These are phyloP conservation scores for Brachystomella parvula DNA, from an alignment of 1,140 invertebrate species.

Conservation along the genomic window DNA sequence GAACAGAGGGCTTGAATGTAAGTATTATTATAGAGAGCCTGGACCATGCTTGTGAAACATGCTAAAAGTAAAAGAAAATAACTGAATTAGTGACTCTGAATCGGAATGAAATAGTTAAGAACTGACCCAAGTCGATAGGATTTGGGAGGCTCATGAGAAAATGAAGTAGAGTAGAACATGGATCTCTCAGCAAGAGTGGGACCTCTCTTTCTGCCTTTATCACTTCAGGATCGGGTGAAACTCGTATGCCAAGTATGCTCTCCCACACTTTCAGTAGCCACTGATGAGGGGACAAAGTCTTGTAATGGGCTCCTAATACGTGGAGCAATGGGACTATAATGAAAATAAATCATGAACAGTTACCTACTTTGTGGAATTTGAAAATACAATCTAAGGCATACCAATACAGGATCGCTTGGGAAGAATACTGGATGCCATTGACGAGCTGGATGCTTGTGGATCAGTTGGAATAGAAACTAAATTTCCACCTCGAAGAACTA, in stretches of 20 bases:
- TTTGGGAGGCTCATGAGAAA: constrained; percentile 74
- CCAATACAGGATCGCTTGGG: constrained; percentile 74
- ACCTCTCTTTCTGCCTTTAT: constrained; percentile 56
- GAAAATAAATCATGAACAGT: neutral
- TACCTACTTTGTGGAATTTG: neutral
- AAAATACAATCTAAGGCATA: constrained; percentile 42
- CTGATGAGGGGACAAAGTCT: constrained; percentile 48
- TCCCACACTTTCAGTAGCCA: constrained; percentile 37
- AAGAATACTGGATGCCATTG: constrained; percentile 45
- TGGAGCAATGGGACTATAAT: constrained; percentile 81
- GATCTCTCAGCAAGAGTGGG: constrained; percentile 74
- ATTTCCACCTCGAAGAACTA: constrained; percentile 74
- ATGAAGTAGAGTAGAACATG: constrained; percentile 72
- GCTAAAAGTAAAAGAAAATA: constrained; percentile 60
- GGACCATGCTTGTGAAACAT: constrained; percentile 76
- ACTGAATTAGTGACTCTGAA: too few relatives aligned
- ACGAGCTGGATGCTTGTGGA: constrained; percentile 43
- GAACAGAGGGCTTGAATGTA: constrained; percentile 78
- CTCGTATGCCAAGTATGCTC: constrained; percentile 33
- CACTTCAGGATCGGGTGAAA: constrained; percentile 40
- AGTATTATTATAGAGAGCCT: constrained; percentile 74
- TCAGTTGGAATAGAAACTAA: constrained; percentile 45
- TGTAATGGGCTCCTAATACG: constrained; percentile 74
- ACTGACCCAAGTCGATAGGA: constrained; percentile 79
- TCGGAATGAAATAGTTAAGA: too few relatives aligned